A percentile compares a stretch with the other conserved stretches of the same genome.
These are phyloP conservation scores for Myotis yumanensis DNA, from an alignment of 2,113 vertebrate species.

Conservation along the genomic window DNA sequence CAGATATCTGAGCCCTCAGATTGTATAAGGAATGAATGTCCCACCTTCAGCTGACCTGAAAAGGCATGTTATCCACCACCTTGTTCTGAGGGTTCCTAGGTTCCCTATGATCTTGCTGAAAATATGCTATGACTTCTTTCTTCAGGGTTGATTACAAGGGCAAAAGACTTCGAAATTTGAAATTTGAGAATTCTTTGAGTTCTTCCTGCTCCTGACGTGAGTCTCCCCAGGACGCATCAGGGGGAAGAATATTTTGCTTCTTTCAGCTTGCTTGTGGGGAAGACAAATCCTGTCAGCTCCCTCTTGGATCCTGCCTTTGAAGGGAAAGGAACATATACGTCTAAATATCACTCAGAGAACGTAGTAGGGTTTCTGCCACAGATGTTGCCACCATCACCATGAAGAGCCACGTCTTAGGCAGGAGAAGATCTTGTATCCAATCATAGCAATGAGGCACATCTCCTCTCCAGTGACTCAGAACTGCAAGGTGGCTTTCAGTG, in stretches of 20 bases:
- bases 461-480: not conserved
- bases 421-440: not conserved
- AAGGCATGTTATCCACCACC: not conserved
- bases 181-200: not conserved
- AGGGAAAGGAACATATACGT: not conserved
- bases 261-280: not conserved
- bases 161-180: not conserved
- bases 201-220: not conserved
- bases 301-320: not conserved
- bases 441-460: not conserved
- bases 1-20: not conserved
- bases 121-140: not conserved
- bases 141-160: not conserved
- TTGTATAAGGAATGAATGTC: not conserved
- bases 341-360: not conserved
- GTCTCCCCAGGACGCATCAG: not conserved
- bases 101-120: not conserved
- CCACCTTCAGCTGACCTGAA: not conserved
- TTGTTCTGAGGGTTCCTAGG: not conserved
- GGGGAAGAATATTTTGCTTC: not conserved
- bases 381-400: not conserved
- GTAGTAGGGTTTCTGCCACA: not conserved
- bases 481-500: not conserved
- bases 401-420: not conserved
- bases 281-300: not conserved